Evolutionary conservation across 2,888 invertebrate genomes (phyloP), one percentile per base, ranked within the genome.

Genomic region (Standfussiana lucernea): DNA sequence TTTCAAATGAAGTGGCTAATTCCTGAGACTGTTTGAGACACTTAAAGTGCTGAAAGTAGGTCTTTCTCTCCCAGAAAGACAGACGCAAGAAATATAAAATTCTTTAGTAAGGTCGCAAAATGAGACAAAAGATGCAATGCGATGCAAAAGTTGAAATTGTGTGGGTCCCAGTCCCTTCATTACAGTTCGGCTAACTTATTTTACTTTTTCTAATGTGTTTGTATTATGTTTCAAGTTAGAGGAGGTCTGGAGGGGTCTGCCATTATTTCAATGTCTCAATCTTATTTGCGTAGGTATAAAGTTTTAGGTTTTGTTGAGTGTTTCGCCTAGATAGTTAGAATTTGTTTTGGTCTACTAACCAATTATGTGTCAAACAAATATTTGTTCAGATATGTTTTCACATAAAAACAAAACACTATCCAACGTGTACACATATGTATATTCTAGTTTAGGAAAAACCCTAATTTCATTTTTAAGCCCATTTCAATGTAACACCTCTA

Each of bases 141-240:
- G 64, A 65, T 47, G 73, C 45, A 53, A 75, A 86, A 86, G 73
- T 86, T 81, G 28, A 77, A 81, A 86, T 79, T 81, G 45, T 81
- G 64, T 70, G n/a, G 70, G 50, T 47, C 50, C 50, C 65, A 40
- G 75, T 71, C 74, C 70, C 69, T 76, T 79, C 75, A 78, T 77
- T 77, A 75, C 75, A 64, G 72, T 79, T 86, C 66, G 59, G 61
- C 42, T 67, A 79, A 85, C 77, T 85, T 85, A 81, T 76, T 81
- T 75, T 73, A 81, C 72, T 75, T 84, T 78, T 72, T 71, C 65
- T 82, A 74, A 77, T 79, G 50, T 83, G 42, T 81, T 81, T 78
- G 65, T 76, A 72, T 83, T 83, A 72, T 72, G 24, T 73, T 62
- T 72, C 37, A 71, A 77, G 73, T 80, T 81, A 59, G 40, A 72